These are phyloP conservation scores for Octopus sinensis DNA, from an alignment of 1,140 invertebrate genomes.

Conservation along the genomic window DNA sequence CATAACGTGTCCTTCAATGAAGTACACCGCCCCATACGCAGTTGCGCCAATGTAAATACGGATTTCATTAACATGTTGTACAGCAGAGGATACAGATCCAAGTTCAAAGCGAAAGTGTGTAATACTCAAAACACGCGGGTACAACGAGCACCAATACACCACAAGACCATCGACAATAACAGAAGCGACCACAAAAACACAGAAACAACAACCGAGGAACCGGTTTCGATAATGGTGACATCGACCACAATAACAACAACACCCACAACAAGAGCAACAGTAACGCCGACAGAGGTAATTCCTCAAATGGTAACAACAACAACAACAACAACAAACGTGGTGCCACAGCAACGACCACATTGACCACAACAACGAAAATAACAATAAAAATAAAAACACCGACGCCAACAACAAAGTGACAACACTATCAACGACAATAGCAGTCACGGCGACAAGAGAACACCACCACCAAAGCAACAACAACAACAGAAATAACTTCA, in stretches of 20 bases:
- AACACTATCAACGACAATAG: not conserved
- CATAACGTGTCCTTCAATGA: no score
- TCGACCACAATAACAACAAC: not conserved
- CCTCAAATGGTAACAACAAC: not conserved
- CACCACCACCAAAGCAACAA: not conserved
- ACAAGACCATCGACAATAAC: no score
- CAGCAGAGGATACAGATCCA: no score
- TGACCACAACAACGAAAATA: not conserved
- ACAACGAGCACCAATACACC: no score
- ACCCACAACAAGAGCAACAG: not conserved
- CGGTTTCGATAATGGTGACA: no score
- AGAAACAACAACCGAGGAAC: no score
- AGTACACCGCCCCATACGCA: no score
- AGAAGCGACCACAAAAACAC: no score
- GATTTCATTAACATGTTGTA: no score
- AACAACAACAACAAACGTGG: not conserved
- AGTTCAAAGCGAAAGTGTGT: no score
- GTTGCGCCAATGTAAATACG: no score
- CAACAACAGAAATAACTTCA: not conserved
- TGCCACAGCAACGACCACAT: not conserved
- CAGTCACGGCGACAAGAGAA: not conserved
- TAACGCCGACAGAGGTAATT: not conserved
- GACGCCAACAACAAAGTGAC: not conserved
- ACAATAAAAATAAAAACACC: not conserved
- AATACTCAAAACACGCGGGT: no score